Evolutionary conservation across 2,888 invertebrate genomes (phyloP), one percentile per base, ranked within the genome.

Genomic region (Electrophaes corylata): DNA sequence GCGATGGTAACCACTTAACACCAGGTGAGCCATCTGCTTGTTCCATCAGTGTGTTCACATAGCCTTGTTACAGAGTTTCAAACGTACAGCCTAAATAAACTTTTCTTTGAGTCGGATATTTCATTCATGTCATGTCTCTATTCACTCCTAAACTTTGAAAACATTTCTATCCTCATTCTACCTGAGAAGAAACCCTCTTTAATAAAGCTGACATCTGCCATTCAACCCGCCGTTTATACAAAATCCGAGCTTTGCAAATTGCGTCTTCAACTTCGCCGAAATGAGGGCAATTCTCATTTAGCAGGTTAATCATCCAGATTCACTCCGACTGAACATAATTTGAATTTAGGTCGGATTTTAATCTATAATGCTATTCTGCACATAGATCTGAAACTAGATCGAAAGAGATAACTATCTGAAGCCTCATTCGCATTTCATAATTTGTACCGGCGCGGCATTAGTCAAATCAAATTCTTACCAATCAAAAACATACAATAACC

Each of bases 301-400:
- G 49, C 48, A 14, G 52, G 50, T 50, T 57, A 61, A 57, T 57
- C 35, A 52, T 61, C 47, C 45, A 61, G 53, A 35, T 60, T 47
- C 41, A 20, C 45, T 6, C 49, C 49, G 29, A 37, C 37, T 37
- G 37, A 57, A 51, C 54, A 33, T 57, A 50, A 51, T 48, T 48
- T 48, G 20, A 58, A 58, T 58, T 16, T 52, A 41, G 58, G 58
- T 47, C 54, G 39, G 29, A 14, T 20, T 55, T 26, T 10, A 39
- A 55, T 37, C 12, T 14, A 14, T 35, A n/a, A 20, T 11, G 12
- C n/a, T 20, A 44, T 10, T 29, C 6, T 37, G 33, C 12, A 20
- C 6, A 20, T n/a, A 35, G 46, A 46, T 46, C 10, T 3, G 46
- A 46, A 35, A 33, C 46, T 35, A 43, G 12, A 14, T 4, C 4